Evolutionary conservation across 1,140 invertebrate species (phyloP), one percentile per base, ranked within the genome.

Genomic region (Euschistus heros): DNA sequence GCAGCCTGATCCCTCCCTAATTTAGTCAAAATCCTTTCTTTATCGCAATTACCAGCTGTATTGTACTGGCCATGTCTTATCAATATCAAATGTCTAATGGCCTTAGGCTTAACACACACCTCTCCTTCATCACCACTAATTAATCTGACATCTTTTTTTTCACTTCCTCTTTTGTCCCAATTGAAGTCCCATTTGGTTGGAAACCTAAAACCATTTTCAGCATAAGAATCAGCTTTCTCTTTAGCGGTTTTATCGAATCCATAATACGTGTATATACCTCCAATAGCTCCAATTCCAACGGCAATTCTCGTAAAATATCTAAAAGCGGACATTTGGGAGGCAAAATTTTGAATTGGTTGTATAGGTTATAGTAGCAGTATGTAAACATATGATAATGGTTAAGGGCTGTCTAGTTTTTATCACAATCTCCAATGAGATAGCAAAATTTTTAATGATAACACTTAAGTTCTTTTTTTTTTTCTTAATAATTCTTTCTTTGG

Each of bases 1-100:
- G 86, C 80, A 1, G 94, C 93, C 79, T 98, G 94, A 63, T 84
- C 77, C 72, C 81, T 81, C 46, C 92, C 91, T 89, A 95, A 77
- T 55, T 84, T 78, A 8, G 94, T 97, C 1, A 98, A 79, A 57
- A 77, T 77, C 73, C 87, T 81, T 33, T 92, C 85, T n/a, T 79
- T 75, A 75, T 97, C 94, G n/a, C 75, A 81, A 50, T 78, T 75
- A 0, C 88, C 92, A 26, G 81, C 76, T 22, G 86, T 72, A 69
- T 93, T 83, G 73, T 97, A 98, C 73, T 98, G 94, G 0, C 96
- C 96, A 78, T 99, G 96, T 42, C 96, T 81, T 68, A 99, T 89
- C 7, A 98, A 80, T 69, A 98, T 81, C 33, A 98, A 74, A 75
- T 98, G 89, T 42, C 95, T 78, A 0, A 83, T 80, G 4, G 86